Conservation (phyloP, 2,888 invertebrate genomes). For the Eucera pruinosa region DNA sequence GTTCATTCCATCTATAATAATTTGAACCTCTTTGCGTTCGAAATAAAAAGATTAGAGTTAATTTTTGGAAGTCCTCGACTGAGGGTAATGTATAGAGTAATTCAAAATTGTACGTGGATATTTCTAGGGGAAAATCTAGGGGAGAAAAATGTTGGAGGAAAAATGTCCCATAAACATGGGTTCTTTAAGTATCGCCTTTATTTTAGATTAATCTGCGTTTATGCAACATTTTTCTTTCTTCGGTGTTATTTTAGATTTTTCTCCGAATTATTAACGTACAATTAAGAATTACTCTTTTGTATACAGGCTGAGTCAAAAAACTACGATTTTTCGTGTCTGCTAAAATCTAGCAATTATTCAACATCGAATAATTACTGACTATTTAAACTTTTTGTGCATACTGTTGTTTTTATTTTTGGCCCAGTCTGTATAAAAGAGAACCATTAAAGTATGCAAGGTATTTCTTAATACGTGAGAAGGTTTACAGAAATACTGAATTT, state of each 20-base stretch:
- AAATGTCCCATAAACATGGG: neutral
- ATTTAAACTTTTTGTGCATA: no score
- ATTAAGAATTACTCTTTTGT: slow-evolving; percentile 2
- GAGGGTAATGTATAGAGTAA: neutral
- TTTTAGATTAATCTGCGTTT: neutral
- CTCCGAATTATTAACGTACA: neutral
- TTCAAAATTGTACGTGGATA: slow-evolving; percentile 13
- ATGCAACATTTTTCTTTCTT: neutral
- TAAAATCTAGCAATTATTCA: neutral
- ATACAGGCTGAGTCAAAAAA: slow-evolving; percentile 1
- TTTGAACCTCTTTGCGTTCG: no score
- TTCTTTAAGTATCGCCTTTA: neutral
- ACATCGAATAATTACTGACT: neutral
- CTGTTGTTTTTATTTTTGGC: slow-evolving; percentile 7
- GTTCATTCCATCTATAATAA: neutral
- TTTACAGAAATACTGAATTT: neutral
- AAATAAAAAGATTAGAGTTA: neutral
- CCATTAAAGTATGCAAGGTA: neutral
- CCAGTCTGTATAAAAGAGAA: slow-evolving; percentile 4
- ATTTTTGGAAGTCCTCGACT: slow-evolving; percentile 22
- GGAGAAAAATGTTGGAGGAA: neutral
- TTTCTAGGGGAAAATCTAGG: slow-evolving; percentile 12
- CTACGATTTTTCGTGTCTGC: neutral
- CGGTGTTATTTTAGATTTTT: no score
- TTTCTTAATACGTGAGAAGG: slow-evolving; percentile 9